A percentile compares a stretch with the other conserved stretches of the same genome.
Conservation (phyloP, 2,797 vertebrate genomes). For the Balearica regulorum region DNA sequence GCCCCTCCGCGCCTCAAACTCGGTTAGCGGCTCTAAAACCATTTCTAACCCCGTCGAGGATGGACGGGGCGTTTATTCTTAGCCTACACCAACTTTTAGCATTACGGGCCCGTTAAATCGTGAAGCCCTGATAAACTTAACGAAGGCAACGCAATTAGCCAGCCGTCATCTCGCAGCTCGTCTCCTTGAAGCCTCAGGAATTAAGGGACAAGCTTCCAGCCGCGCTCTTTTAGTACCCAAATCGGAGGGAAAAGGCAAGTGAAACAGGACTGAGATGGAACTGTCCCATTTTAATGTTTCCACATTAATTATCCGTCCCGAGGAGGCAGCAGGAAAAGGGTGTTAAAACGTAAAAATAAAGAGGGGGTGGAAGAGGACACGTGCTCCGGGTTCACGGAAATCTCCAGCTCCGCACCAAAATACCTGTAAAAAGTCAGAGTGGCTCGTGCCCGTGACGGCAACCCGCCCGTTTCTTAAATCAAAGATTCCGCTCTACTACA, state of each 20-base stretch:
- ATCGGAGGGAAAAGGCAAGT: not conserved
- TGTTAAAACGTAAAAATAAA: accelerated
- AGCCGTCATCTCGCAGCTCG: accelerated
- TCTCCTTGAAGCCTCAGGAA: not conserved
- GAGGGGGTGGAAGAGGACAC: not conserved
- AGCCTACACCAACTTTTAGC: not conserved
- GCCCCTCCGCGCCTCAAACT: not conserved
- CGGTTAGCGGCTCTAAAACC: not conserved
- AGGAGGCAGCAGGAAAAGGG: not conserved
- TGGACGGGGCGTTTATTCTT: not conserved
- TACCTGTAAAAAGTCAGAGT: not conserved
- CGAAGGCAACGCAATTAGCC: not conserved
- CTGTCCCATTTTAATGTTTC: not conserved
- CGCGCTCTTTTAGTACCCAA: not conserved
- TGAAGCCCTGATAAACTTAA: not conserved
- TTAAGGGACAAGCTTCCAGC: not conserved
- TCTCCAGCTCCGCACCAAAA: not conserved
- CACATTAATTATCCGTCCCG: not conserved
- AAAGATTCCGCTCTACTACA: too few relatives aligned
- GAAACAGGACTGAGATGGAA: accelerated
- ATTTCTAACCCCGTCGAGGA: too few relatives aligned
- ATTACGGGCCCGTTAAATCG: too few relatives aligned
- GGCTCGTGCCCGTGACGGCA: not conserved
- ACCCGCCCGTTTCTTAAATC: not conserved
- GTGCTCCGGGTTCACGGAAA: not conserved